Base-by-base conservation (phyloP, 2,113 vertebrate genomes). In the Ibidorhyncha struthersii region DNA sequence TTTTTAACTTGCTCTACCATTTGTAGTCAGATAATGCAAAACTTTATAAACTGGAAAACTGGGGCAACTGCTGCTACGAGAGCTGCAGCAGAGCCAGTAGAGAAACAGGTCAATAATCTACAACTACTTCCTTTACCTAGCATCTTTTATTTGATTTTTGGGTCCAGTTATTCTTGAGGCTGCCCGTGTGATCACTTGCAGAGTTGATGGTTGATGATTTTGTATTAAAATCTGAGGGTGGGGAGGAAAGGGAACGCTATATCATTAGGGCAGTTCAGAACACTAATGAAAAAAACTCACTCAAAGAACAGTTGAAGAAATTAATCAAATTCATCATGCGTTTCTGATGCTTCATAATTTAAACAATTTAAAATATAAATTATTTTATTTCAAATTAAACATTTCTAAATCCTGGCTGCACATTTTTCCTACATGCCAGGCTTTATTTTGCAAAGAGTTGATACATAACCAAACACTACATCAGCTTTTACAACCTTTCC, bases 391-490 rank as follows among this genome's bases (percentile, higher is more conserved):
- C 73, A 70, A 71, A 50, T 53, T 20, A 79, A 62, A 70, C 0
- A 25, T 93, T 88, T 66, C 55, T 90, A 77, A 91, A 73, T 62
- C 15, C 82, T 66, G 62, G 71, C 82, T 77, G 45, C 45, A 36
- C 6, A 36, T 43, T 71, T 69, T 34, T 66, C 21, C 4, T 66
- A n/a, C 1, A 1, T 23, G 16, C 40, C 78, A 62, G 66, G 29
- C 38, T 91, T 88, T 49, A 49, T 82, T 93, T 91, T 91, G n/a
- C 9, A 2, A 72, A 56, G 67, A 30, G 22, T 21, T 73, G 30
- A 89, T 89, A 84, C 94, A 81, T 41, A 91, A 89, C 17, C 43
- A 93, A 97, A 91, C 22, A 47, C 76, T 85, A 76, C 19, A 5
- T 84, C 85, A 80, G 41, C 59, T 82, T 86, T 89, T 89, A 90